These are phyloP conservation scores for Microplitis manilae DNA, from an alignment of 2,888 invertebrate species.

Conservation along the genomic window DNA sequence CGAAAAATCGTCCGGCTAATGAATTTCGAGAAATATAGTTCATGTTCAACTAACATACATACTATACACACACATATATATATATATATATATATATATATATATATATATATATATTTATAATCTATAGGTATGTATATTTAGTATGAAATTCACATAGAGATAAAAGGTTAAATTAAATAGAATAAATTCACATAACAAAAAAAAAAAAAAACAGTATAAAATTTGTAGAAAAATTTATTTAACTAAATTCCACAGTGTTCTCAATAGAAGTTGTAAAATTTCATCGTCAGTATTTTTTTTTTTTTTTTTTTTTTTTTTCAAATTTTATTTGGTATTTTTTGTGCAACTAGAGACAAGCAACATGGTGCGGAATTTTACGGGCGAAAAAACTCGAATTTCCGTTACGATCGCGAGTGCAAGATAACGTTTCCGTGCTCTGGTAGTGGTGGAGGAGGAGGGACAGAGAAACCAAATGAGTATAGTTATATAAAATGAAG, in stretches of 20 bases:
- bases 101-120: too few relatives aligned
- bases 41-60: background rate
- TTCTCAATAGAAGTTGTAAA: background rate
- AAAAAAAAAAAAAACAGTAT: background rate
- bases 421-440: conserved; percentile 28
- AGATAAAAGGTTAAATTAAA: background rate
- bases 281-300: background rate
- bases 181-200: background rate
- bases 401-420: conserved; percentile 29
- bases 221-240: background rate
- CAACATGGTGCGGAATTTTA: conserved; percentile 27
- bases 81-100: too few relatives aligned
- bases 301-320: background rate
- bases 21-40: background rate
- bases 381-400: conserved; percentile 33
- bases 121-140: background rate
- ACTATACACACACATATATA: background rate
- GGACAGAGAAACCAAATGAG: conserved; percentile 37
- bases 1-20: conserved; percentile 11
- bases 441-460: conserved; percentile 28
- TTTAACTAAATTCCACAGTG: background rate
- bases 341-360: conserved; percentile 11
- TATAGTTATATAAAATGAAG: conserved; percentile 25
- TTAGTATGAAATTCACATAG: background rate
- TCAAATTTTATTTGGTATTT: conserved; percentile 2